Evolutionary conservation across 2,113 vertebrate genomes (phyloP), one percentile per base, ranked within the genome.

Genomic region (Girardinichthys multiradiatus): DNA sequence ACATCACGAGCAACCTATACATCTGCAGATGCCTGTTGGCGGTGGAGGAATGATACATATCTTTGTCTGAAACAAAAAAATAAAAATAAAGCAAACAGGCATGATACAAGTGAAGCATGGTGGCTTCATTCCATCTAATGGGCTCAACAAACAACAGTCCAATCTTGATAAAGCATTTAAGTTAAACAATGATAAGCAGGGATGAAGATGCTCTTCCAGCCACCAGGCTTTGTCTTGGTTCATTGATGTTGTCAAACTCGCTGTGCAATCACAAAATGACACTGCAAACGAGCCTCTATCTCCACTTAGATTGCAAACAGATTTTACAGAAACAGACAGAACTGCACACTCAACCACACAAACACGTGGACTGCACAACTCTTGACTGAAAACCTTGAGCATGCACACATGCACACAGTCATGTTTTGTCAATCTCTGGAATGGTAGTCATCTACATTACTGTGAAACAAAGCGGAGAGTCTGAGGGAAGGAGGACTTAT

Each of bases 161-260:
- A 48, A 33, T 60, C 19, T 24, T 42, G 68, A 84, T 81, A 62
- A 89, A 83, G 76, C 70, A 85, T 83, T 92, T 85, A 83, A 76
- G 72, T 68, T 74, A 87, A 90, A 81, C 81, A 75, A 78, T 62
- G 80, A 89, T 85, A 87, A 76, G 80, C 68, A 1, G n/a, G 65
- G 77, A 89, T 88, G 72, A 79, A 91, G 84, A 85, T 70, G 68
- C 67, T 59, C 42, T 74, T 64, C 37, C 60, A 76, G 76, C 64
- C 73, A 70, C 26, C 57, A 69, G 73, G 72, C 83, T 90, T 83
- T 79, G 66, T 81, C 57, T 73, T 7, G 1, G 63, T 62, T 72
- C 84, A 90, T 85, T 91, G 88, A 89, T 89, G 84, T 90, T 72
- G 74, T 74, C 65, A 68, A 70, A 86, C 77, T 76, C 59, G n/a